A percentile compares a stretch with the other conserved stretches of the same genome.
Conservation (phyloP, 1,140 invertebrate genomes). For the Drosophila novamexicana region DNA sequence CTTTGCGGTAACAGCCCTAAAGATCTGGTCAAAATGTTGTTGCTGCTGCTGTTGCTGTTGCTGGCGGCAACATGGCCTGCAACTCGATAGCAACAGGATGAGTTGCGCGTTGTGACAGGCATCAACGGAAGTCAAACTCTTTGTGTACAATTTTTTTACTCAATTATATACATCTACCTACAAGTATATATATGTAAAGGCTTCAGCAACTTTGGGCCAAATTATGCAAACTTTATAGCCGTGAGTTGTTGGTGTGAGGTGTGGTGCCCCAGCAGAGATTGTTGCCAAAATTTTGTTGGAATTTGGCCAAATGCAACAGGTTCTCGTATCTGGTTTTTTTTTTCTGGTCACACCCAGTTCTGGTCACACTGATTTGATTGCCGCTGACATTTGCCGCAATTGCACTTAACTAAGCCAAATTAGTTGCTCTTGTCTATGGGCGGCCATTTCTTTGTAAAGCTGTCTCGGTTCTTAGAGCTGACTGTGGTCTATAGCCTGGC, state of each 20-base stretch:
- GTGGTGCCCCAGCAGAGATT: conserved; percentile 12
- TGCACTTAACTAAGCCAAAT: conserved; percentile 8
- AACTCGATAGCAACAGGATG: conserved; percentile 60
- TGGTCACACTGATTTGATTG: conserved; percentile 8
- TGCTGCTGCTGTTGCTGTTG: conserved; percentile 10
- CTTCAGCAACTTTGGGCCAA: neutral
- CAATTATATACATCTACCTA: neutral
- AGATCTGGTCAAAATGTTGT: conserved; percentile 38
- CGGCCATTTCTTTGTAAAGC: conserved; percentile 1
- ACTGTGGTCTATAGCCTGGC: conserved; percentile 3
- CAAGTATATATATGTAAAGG: neutral
- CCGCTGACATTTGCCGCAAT: neutral
- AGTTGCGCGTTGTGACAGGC: conserved; percentile 28
- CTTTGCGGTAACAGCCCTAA: conserved; percentile 71
- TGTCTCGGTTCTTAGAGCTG: neutral
- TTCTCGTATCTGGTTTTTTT: conserved; percentile 9
- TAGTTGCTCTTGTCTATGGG: neutral
- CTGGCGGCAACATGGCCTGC: conserved; percentile 8
- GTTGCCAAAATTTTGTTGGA: conserved; percentile 27
- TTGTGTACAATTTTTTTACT: conserved; percentile 47
- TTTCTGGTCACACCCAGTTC: conserved; percentile 22
- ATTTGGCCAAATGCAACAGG: conserved; percentile 36
- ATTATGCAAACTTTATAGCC: conserved; percentile 58
- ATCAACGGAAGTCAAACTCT: conserved; percentile 65
- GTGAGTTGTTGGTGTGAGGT: conserved; percentile 37